phyloP scores from a whole-genome alignment of 2,113 vertebrate species.

The Prunella himalayana region DNA sequence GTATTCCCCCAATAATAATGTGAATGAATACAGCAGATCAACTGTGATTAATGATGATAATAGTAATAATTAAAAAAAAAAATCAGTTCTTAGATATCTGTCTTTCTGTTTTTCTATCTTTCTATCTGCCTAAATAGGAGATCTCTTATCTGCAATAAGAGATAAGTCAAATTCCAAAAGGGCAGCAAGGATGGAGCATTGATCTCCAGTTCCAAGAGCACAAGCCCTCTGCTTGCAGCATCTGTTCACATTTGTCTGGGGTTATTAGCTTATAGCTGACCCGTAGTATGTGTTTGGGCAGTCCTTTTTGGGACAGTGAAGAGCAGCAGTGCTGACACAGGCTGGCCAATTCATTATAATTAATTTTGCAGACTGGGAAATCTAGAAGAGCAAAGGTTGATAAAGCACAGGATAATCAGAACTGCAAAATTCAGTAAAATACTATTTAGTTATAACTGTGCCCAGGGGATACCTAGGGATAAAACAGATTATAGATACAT shows the following conservation, averaged over 20 bases:
- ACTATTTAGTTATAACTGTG: not conserved
- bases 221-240: not conserved
- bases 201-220: not conserved
- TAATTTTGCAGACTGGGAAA: conserved; percentile 27
- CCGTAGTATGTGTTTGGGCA: not conserved
- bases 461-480: not conserved
- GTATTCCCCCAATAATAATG: not conserved
- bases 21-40: not conserved
- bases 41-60: not conserved
- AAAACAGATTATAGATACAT: not conserved
- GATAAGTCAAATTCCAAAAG: not conserved
- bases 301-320: not conserved
- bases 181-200: not conserved
- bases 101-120: not conserved
- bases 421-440: not conserved
- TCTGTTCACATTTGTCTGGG: not conserved
- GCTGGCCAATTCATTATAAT: not conserved
- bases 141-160: not conserved
- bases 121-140: not conserved
- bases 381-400: conserved; percentile 18
- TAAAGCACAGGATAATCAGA: not conserved
- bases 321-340: not conserved
- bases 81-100: not conserved
- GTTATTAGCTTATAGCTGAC: not conserved
- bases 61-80: not conserved